Evolutionary conservation across 2,113 vertebrate species (phyloP).

Genomic region (Haemorhous mexicanus): DNA sequence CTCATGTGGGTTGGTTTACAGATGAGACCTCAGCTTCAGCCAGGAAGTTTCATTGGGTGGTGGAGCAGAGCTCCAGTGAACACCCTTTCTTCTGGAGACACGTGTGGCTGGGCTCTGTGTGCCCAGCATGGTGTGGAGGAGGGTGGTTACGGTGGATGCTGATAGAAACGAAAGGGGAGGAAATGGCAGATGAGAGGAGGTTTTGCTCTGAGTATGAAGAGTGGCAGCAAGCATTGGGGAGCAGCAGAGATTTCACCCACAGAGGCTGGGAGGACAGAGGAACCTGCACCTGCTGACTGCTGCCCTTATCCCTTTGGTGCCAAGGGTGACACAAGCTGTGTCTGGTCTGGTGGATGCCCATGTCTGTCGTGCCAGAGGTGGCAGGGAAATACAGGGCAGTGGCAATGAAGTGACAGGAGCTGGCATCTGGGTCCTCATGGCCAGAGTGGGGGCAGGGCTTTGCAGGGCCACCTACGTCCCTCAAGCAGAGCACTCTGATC

Average conservation of each 20-base stretch:
- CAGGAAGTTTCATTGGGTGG: background rate
- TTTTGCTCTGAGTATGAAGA: background rate
- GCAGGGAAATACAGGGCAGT: background rate
- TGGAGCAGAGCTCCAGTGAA: background rate
- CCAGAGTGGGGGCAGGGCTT: background rate
- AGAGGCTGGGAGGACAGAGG: background rate
- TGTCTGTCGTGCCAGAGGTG: background rate
- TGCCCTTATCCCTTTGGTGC: background rate
- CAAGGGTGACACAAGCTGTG: background rate
- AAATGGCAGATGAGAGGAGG: background rate
- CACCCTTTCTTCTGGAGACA: background rate
- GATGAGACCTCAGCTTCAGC: background rate
- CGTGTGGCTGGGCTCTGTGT: background rate
- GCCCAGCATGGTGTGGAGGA: too few relatives aligned
- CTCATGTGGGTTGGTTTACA: background rate
- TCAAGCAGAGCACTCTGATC: background rate
- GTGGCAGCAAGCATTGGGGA: accelerated
- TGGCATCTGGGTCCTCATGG: background rate
- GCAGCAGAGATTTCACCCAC: background rate
- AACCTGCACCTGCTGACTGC: background rate
- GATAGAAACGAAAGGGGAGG: background rate
- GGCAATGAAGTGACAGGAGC: background rate
- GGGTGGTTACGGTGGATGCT: background rate
- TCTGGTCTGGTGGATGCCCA: background rate
- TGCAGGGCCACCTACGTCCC: background rate